Evolutionary conservation across 2,888 invertebrate species (phyloP).

Genomic region (Callosobruchus maculatus): DNA sequence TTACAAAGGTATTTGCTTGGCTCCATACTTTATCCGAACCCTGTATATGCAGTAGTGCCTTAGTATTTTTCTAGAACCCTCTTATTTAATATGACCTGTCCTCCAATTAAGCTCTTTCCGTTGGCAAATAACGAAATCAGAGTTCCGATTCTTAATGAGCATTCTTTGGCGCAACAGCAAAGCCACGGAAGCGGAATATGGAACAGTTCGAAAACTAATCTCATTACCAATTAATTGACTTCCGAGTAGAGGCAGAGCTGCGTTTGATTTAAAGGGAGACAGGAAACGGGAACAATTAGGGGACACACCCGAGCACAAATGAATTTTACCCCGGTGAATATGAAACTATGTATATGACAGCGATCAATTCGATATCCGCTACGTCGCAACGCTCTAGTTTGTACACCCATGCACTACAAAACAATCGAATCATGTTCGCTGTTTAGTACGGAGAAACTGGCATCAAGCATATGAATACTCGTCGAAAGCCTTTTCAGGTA

Average conservation of each 20-base stretch:
- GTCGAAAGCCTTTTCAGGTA: too few species aligned
- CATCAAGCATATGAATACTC: too few species aligned
- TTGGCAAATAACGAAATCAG: neutral
- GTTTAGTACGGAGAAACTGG: too few species aligned
- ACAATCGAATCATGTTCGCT: too few species aligned
- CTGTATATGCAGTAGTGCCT: too few species aligned
- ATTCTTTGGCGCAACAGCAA: neutral
- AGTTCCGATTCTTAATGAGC: neutral
- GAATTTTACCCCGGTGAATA: constrained; percentile 17
- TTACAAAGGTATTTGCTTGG: too few species aligned
- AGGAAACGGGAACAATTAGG: constrained; percentile 22
- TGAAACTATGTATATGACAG: constrained; percentile 14
- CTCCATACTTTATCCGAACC: too few species aligned
- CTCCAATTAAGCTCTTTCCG: neutral
- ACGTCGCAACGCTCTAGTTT: neutral
- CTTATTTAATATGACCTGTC: neutral
- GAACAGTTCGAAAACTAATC: constrained; percentile 25
- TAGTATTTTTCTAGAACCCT: neutral
- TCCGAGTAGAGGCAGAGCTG: constrained; percentile 3
- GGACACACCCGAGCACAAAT: constrained; percentile 16
- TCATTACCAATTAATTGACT: constrained; percentile 27
- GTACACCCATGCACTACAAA: neutral
- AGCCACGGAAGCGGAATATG: constrained; percentile 15
- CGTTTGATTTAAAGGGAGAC: constrained; percentile 25
- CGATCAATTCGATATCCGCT: neutral